Evolutionary conservation across 1,140 invertebrate species (phyloP).

Genomic region (Oryctes rhinoceros): DNA sequence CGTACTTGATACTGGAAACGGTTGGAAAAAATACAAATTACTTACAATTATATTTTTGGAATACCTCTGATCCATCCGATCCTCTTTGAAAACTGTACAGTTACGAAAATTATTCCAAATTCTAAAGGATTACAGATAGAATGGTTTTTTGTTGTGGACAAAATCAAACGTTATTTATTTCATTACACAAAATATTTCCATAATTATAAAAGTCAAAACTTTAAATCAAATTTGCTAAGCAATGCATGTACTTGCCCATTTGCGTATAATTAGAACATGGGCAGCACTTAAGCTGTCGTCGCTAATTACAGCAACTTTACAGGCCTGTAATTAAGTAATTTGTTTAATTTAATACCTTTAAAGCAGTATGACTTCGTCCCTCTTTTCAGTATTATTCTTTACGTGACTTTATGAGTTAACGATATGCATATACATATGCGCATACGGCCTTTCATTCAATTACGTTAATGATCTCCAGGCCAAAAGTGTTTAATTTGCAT

Average conservation of each 20-base stretch:
- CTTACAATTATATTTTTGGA: too few relatives aligned
- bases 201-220: too few relatives aligned
- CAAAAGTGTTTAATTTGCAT: constrained; percentile 28
- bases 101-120: too few relatives aligned
- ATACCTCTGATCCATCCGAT: too few relatives aligned
- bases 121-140: too few relatives aligned
- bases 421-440: background rate
- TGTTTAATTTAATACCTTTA: constrained; percentile 45
- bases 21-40: too few relatives aligned
- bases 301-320: constrained; percentile 50
- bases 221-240: too few relatives aligned
- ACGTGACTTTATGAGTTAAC: background rate
- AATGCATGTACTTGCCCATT: constrained; percentile 42
- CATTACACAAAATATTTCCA: too few relatives aligned
- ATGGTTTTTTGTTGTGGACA: too few relatives aligned
- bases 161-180: too few relatives aligned
- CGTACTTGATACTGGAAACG: too few relatives aligned
- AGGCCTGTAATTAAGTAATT: constrained; percentile 51
- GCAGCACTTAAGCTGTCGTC: constrained; percentile 46
- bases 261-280: constrained; percentile 50
- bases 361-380: constrained; percentile 11
- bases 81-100: too few relatives aligned
- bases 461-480: constrained; percentile 2
- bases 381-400: background rate
- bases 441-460: background rate